Evolutionary conservation across 2,113 vertebrate species (phyloP), one percentile per base, ranked within the genome.

Genomic region (Notothenia coriiceps): DNA sequence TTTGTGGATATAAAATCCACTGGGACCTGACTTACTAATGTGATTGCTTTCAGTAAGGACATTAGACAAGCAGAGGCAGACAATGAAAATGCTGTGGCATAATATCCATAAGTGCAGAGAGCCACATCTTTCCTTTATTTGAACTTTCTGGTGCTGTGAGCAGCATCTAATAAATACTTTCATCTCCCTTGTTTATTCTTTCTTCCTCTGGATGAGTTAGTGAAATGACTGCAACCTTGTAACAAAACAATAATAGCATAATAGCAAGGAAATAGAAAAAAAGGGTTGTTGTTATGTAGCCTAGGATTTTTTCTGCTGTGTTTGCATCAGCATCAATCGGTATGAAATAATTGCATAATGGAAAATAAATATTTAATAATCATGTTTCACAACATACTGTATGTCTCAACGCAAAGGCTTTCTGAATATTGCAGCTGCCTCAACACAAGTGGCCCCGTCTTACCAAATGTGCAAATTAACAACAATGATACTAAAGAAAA

Each of bases 1-100:
- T 68, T 33, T 64, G 77, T 69, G 69, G 65, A 78, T 75, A 60
- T 29, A 66, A 77, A 86, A 71, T 75, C 75, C 85, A 68, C 54
- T 67, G 82, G 80, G 70, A 74, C 15, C 17, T 52, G 57, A 40
- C 46, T 69, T 66, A 60, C 70, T 91, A 86, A 87, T 89, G 67
- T 77, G 77, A 88, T 84, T 85, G 72, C 43, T 43, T 44, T 76
- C n/a, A 66, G 25, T 56, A 56, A 67, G 68, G 66, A 73, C 64
- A 68, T 52, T 7, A 44, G 67, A 22, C 72, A 82, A 46, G 75
- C 66, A 60, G 70, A 84, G 29, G 44, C 61, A 87, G 47, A 72
- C 56, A 44, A 74, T 77, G 65, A 85, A 40, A 50, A 75, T 59
- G 43, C 35, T 62, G 13, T 63, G 56, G 20, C 40, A 17, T 51